Percentiles rank a stretch among this genome's conserved stretches.
phyloP scores from a whole-genome alignment of 2,888 invertebrate species.

The Agrotis clavis region DNA sequence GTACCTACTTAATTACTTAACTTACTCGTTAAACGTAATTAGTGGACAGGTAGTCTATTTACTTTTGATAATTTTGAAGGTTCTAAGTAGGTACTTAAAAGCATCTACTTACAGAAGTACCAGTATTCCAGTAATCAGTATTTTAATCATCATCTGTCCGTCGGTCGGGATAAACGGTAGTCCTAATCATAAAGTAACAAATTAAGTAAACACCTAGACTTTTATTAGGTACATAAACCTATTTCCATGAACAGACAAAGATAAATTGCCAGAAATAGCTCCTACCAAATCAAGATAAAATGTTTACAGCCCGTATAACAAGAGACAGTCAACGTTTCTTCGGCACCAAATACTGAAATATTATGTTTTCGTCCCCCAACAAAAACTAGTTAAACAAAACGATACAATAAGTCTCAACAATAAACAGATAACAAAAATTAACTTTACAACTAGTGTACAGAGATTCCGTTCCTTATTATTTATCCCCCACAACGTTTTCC shows the following conservation, averaged over 20 bases:
- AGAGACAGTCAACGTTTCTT: constrained; percentile 53
- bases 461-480: constrained; percentile 64
- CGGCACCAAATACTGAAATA: constrained; percentile 57
- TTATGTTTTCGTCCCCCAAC: constrained; percentile 63
- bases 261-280: constrained; percentile 24
- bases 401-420: constrained; percentile 86
- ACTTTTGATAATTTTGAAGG: no score
- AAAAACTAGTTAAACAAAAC: constrained; percentile 84
- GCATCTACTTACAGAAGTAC: not conserved
- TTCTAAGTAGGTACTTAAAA: no score
- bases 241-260: not conserved
- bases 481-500: constrained; percentile 62
- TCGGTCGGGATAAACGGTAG: not conserved
- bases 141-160: not conserved
- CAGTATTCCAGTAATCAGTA: not conserved
- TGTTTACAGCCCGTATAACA: constrained; percentile 50
- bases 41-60: no score
- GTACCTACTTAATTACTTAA: no score
- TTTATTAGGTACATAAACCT: not conserved
- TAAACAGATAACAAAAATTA: constrained; percentile 78
- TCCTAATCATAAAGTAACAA: not conserved
- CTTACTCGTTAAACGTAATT: no score
- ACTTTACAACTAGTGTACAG: constrained; percentile 63
- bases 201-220: not conserved
- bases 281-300: constrained; percentile 48